These are phyloP conservation scores for Aramus guarauna DNA, from an alignment of 2,113 vertebrate species.

Conservation along the genomic window DNA sequence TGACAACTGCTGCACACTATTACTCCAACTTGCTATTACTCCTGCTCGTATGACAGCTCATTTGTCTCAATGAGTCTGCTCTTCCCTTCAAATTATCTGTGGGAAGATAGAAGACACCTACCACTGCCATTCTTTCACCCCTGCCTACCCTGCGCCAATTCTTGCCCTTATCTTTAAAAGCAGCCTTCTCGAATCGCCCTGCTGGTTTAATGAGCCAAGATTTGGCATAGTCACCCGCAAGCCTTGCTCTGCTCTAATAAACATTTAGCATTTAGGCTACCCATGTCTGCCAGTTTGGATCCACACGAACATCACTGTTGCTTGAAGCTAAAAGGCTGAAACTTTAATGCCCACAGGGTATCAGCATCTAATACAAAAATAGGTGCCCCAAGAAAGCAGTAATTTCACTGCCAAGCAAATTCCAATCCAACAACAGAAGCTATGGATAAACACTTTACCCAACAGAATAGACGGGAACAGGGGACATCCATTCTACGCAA, in stretches of 20 bases:
- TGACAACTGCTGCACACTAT: not conserved
- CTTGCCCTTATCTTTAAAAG: slow-evolving; percentile 14
- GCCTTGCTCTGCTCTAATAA: slow-evolving; percentile 38
- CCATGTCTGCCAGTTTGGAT: not conserved
- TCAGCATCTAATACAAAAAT: not conserved
- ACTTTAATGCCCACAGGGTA: not conserved
- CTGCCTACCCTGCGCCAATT: rapidly evolving
- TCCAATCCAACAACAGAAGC: not conserved
- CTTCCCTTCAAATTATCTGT: not conserved
- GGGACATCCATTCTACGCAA: not conserved
- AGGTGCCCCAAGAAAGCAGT: not conserved
- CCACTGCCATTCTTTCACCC: not conserved
- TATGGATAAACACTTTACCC: not conserved
- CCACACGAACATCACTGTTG: not conserved
- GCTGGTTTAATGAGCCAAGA: not conserved
- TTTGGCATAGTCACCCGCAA: slow-evolving; percentile 7
- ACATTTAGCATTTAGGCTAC: not conserved
- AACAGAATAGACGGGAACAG: not conserved
- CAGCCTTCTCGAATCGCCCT: not conserved
- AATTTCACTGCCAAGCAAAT: not conserved
- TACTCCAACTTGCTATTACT: not conserved
- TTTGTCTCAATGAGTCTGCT: slow-evolving; percentile 3
- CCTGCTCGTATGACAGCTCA: not conserved
- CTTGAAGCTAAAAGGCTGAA: slow-evolving; percentile 22
- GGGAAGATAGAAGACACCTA: not conserved